Conservation (phyloP, 2,113 vertebrate genomes). For the Etheostoma spectabile region DNA sequence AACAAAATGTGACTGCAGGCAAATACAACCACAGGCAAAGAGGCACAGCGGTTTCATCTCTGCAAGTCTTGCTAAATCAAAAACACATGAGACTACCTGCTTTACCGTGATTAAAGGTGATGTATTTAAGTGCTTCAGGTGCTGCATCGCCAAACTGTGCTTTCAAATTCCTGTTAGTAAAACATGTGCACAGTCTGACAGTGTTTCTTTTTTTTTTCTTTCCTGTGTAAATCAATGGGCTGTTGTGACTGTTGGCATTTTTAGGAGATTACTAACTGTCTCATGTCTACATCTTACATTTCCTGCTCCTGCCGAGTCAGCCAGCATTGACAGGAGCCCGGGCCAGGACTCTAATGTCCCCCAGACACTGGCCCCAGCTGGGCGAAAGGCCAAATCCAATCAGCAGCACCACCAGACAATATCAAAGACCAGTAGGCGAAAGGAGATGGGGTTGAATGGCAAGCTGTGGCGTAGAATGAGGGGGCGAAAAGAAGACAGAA, state of each 20-base stretch:
- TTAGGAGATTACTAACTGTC: conserved; percentile 47
- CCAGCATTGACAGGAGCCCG: conserved; percentile 42
- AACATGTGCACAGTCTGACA: conserved; percentile 32
- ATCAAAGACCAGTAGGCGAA: conserved; percentile 59
- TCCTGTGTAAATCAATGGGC: conserved; percentile 45
- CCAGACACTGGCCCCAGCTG: conserved; percentile 33
- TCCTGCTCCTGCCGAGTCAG: conserved; percentile 26
- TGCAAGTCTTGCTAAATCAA: conserved; percentile 35
- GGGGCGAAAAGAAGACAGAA: conserved; percentile 35
- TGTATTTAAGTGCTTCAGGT: conserved; percentile 42
- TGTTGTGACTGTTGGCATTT: conserved; percentile 56
- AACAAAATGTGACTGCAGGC: conserved; percentile 36
- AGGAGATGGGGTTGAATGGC: conserved; percentile 52
- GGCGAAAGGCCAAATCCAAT: conserved; percentile 70
- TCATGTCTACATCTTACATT: conserved; percentile 59
- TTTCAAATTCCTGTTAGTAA: conserved; percentile 40
- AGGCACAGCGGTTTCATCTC: conserved; percentile 41
- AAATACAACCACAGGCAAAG: conserved; percentile 47
- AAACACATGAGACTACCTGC: conserved; percentile 48
- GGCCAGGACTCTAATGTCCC: conserved; percentile 39
- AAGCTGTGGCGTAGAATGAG: conserved; percentile 27
- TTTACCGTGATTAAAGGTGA: conserved; percentile 59
- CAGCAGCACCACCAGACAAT: conserved; percentile 52
- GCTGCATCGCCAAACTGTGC: conserved; percentile 29
- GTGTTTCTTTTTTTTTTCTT: conserved; percentile 11